Conservation (phyloP, 2,113 vertebrate species). For the Sturnus vulgaris region DNA sequence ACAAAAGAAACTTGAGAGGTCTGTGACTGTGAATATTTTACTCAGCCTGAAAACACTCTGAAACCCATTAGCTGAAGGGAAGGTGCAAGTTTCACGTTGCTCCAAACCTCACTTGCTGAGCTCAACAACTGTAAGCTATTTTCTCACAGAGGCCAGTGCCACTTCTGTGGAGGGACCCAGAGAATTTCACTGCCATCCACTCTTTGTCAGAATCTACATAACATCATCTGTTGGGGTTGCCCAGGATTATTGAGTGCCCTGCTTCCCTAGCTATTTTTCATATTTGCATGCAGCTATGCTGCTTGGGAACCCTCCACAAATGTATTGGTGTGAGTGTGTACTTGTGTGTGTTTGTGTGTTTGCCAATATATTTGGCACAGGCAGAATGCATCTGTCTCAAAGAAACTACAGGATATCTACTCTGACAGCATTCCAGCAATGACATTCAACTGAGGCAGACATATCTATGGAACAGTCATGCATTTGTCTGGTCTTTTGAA, state of each 20-base stretch:
- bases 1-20: background rate
- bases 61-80: background rate
- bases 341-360: background rate
- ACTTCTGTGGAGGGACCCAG: background rate
- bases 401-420: slow-evolving; percentile 28
- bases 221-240: background rate
- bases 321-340: background rate
- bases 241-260: background rate
- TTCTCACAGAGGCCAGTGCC: background rate
- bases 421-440: slow-evolving; percentile 47
- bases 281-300: background rate
- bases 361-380: slow-evolving; percentile 24
- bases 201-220: background rate
- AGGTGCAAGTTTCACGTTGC: background rate
- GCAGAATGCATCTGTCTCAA: slow-evolving; percentile 31
- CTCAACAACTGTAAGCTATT: background rate
- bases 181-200: background rate
- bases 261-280: background rate
- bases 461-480: slow-evolving; percentile 34
- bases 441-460: slow-evolving; percentile 33
- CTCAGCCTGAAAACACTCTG: background rate
- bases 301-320: background rate
- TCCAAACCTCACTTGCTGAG: background rate
- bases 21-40: background rate
- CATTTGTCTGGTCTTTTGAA: slow-evolving; percentile 39